A percentile compares a stretch with the other conserved stretches of the same genome.
Evolutionary conservation across 2,888 invertebrate genomes (phyloP).

Genomic region (Melanophora roralis): DNA sequence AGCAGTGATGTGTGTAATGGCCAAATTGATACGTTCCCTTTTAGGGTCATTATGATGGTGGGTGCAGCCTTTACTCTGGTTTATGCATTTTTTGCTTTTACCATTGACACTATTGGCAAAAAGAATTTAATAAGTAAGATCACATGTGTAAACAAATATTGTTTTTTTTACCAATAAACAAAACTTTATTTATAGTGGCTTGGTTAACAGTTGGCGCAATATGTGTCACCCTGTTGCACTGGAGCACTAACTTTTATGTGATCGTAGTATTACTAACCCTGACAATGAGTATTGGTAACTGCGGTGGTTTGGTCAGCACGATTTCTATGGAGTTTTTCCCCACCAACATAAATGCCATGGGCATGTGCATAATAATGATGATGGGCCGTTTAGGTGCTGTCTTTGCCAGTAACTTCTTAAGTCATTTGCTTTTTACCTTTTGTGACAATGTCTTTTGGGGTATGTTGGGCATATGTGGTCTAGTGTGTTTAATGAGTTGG

Average conservation of each 20-base stretch:
- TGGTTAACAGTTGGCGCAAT: constrained; percentile 79
- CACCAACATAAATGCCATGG: constrained; percentile 78
- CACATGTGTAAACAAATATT: neutral
- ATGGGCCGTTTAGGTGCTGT: constrained; percentile 74
- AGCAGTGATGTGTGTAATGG: constrained; percentile 76
- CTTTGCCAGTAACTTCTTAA: constrained; percentile 72
- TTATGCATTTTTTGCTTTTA: constrained; percentile 82
- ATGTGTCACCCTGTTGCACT: constrained; percentile 81
- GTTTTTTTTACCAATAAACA: neutral
- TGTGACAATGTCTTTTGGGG: constrained; percentile 70
- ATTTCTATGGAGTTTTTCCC: constrained; percentile 81
- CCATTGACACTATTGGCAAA: constrained; percentile 80
- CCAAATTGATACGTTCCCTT: constrained; percentile 81
- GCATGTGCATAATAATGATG: constrained; percentile 76
- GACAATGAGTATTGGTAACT: constrained; percentile 80
- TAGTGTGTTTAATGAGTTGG: constrained; percentile 62
- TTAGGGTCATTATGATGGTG: constrained; percentile 82
- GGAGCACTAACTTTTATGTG: constrained; percentile 79
- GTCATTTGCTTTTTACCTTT: constrained; percentile 66
- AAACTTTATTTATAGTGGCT: constrained; percentile 63
- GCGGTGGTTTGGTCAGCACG: constrained; percentile 80
- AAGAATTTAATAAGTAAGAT: constrained; percentile 79
- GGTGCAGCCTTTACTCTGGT: constrained; percentile 82
- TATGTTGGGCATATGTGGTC: constrained; percentile 60
- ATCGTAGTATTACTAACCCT: constrained; percentile 80